A percentile compares a stretch with the other conserved stretches of the same genome.
These are phyloP conservation scores for Entomobrya proxima DNA, from an alignment of 2,888 invertebrate genomes.

Conservation along the genomic window DNA sequence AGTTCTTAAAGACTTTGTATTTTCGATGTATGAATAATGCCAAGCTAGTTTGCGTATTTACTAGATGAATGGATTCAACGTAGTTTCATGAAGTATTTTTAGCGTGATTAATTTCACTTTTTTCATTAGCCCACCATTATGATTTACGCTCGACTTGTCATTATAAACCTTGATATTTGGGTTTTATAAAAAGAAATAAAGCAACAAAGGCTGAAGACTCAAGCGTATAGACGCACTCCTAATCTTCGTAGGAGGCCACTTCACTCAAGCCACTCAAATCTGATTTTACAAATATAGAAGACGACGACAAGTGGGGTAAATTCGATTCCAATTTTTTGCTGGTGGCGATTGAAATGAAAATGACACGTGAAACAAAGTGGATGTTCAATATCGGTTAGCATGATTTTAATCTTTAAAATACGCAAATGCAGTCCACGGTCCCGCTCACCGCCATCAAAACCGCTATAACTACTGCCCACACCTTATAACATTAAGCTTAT, in stretches of 20 bases:
- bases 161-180: constrained; percentile 39
- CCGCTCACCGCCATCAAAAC: no score
- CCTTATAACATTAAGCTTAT: no score
- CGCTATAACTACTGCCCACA: no score
- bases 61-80: constrained; percentile 44
- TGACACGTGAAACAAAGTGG: background rate
- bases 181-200: background rate
- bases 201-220: background rate
- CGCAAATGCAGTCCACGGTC: no score
- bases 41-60: constrained; percentile 17
- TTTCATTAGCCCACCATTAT: constrained; percentile 50
- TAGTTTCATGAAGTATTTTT: constrained; percentile 29
- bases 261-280: background rate
- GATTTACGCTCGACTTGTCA: constrained; percentile 60
- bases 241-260: background rate
- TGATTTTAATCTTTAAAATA: constrained; percentile 13
- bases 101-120: constrained; percentile 66
- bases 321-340: background rate
- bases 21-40: constrained; percentile 42
- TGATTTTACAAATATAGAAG: background rate
- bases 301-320: background rate
- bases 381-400: background rate
- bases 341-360: constrained; percentile 1
- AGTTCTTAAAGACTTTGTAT: constrained; percentile 18
- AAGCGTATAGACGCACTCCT: background rate